Conservation (phyloP, 35 echinoderm and acorn worm species). For the Chiridota heheva region DNA sequence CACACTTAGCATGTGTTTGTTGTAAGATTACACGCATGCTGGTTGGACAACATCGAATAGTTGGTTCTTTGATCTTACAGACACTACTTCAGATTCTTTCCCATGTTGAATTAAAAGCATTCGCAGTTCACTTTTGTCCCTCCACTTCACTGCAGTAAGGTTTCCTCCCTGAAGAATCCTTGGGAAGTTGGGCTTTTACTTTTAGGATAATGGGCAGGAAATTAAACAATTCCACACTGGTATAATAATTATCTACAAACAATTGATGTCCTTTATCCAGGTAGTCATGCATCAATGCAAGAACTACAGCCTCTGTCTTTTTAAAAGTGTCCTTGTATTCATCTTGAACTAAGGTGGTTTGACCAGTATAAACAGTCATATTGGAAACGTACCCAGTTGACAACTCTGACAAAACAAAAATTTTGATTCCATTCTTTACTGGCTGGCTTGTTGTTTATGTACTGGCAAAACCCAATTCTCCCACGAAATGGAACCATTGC, state of each 20-base stretch:
- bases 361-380: too few species aligned
- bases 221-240: neutral
- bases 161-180: too few species aligned
- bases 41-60: neutral
- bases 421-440: too few species aligned
- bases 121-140: neutral
- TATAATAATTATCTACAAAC: constrained; percentile 13
- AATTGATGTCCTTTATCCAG: neutral
- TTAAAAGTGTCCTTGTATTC: neutral
- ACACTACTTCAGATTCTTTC: neutral
- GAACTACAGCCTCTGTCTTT: constrained; percentile 6
- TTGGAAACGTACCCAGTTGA: neutral
- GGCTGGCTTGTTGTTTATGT: too few species aligned
- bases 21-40: neutral
- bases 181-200: too few species aligned
- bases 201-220: neutral
- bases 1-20: neutral
- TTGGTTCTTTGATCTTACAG: neutral
- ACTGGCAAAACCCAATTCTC: neutral
- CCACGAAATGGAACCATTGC: neutral
- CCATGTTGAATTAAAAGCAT: neutral
- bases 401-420: neutral
- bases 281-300: neutral
- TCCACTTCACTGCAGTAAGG: neutral
- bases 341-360: neutral